Base-by-base conservation (phyloP, 2,888 invertebrate genomes). In the Dynastes tityus region DNA sequence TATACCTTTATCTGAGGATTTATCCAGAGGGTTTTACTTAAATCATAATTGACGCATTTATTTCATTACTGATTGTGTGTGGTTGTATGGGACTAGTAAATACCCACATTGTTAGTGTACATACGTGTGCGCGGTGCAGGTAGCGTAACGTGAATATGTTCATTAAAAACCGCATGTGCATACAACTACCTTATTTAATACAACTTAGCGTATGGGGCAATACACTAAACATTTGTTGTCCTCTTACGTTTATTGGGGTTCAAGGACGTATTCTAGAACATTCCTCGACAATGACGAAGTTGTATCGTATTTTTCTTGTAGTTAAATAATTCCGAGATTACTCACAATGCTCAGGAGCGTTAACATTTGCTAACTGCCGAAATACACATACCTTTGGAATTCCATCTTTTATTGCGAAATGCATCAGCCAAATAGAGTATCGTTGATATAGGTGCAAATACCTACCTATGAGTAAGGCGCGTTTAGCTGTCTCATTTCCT, bases 201-300 rank as follows among this genome's bases (percentile, higher is more conserved):
- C 16, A 16, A 63, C 45, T 45, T 45, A 73, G 40, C n/a, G 61
- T 45, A 61, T n/a, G 22, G 61, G 63, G 29, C 61, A 74, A 74
- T 74, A 61, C 49, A 29, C 61, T 13, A 74, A 74, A 55, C 45
- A 61, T 45, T 74, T 45, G 29, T 74, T 74, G 73, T 74, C 61
- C 27, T 61, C 61, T 74, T 61, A 74, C 55, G 27, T 55, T 40
- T 74, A 61, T 61, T 61, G 61, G 74, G 67, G 76, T 76, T 76
- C 76, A 76, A 76, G 76, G 76, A 45, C 76, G 58, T 32, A 64
- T 67, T 74, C 55, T 76, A 55, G 64, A 63, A 49, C 76, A 76
- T 76, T 76, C 76, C 29, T 67, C 68, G 22, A 29, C 45, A 68
- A 58, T 76, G 76, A 74, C 73, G 61, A 74, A 55, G 58, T 9